phyloP scores from a whole-genome alignment of 2,888 invertebrate genomes.

The Sesia bembeciformis region DNA sequence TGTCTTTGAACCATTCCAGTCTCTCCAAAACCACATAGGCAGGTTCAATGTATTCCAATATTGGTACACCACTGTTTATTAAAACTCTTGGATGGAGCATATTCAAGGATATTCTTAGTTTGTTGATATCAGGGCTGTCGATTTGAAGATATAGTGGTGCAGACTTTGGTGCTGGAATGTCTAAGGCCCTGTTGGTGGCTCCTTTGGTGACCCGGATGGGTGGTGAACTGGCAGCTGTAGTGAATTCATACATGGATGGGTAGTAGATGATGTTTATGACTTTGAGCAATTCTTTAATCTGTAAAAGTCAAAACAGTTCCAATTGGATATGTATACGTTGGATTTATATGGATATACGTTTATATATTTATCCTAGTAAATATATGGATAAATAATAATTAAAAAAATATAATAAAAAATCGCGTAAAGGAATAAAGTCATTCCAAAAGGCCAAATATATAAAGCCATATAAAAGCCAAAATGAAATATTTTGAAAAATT shows the following conservation, averaged over 20 bases:
- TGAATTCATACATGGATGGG: conserved; percentile 43
- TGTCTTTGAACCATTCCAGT: conserved; percentile 52
- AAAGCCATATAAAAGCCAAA: no score
- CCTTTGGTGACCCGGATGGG: conserved; percentile 29
- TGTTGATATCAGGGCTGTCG: conserved; percentile 40
- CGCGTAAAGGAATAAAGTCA: no score
- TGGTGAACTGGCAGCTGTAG: conserved; percentile 38
- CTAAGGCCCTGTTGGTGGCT: conserved; percentile 21
- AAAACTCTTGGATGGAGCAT: conserved; percentile 47
- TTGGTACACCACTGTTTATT: conserved; percentile 32
- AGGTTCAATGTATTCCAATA: conserved; percentile 39
- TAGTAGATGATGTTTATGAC: conserved; percentile 25
- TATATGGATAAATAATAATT: no score
- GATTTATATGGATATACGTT: background rate
- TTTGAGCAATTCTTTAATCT: conserved; percentile 29
- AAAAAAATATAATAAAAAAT: no score
- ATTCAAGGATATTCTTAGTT: conserved; percentile 33
- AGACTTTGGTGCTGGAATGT: conserved; percentile 38
- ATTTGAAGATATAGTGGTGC: conserved; percentile 55
- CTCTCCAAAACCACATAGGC: conserved; percentile 45
- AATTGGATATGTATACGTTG: no score
- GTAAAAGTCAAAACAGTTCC: conserved; percentile 9
- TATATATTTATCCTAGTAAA: no score
- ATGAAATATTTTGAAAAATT: no score
- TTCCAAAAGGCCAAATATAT: no score